A percentile compares a stretch with the other conserved stretches of the same genome.
These are phyloP conservation scores for Leptinotarsa juncta DNA, from an alignment of 2,888 invertebrate species.

Conservation along the genomic window DNA sequence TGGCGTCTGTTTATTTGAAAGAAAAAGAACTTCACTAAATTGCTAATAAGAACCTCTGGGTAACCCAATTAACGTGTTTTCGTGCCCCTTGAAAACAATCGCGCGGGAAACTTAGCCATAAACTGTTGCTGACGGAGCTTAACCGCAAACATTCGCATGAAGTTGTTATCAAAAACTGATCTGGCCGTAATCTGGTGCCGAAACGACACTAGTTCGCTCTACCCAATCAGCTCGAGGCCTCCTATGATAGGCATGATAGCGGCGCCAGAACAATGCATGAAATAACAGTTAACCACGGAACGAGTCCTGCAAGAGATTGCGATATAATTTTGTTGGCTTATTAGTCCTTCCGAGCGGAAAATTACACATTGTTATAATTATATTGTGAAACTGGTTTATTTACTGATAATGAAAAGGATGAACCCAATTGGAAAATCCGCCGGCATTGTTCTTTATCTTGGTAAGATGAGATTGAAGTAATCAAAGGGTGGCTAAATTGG, in stretches of 20 bases:
- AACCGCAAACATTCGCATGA: slow-evolving; percentile 25
- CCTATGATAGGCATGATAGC: slow-evolving; percentile 46
- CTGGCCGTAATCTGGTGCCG: slow-evolving; percentile 28
- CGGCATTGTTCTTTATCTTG: slow-evolving; percentile 14
- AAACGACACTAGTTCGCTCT: slow-evolving; percentile 37
- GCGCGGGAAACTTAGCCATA: background rate
- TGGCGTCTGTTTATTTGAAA: no score
- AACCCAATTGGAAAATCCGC: slow-evolving; percentile 12
- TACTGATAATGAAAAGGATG: slow-evolving; percentile 21
- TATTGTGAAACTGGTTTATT: slow-evolving; percentile 21
- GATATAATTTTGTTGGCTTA: slow-evolving; percentile 55
- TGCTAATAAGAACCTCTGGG: no score
- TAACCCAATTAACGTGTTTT: background rate
- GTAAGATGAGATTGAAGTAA: background rate
- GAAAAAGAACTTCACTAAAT: no score
- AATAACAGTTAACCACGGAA: slow-evolving; percentile 58
- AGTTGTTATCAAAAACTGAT: slow-evolving; percentile 35
- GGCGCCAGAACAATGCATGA: slow-evolving; percentile 54
- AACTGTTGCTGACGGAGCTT: background rate
- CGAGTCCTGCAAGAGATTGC: slow-evolving; percentile 53
- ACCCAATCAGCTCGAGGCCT: slow-evolving; percentile 43
- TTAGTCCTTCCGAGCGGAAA: slow-evolving; percentile 50
- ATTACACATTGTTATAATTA: slow-evolving; percentile 29
- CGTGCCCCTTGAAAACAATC: background rate
- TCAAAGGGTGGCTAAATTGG: background rate